These are phyloP conservation scores for Musca domestica DNA, from an alignment of 1,140 invertebrate genomes.

Conservation along the genomic window DNA sequence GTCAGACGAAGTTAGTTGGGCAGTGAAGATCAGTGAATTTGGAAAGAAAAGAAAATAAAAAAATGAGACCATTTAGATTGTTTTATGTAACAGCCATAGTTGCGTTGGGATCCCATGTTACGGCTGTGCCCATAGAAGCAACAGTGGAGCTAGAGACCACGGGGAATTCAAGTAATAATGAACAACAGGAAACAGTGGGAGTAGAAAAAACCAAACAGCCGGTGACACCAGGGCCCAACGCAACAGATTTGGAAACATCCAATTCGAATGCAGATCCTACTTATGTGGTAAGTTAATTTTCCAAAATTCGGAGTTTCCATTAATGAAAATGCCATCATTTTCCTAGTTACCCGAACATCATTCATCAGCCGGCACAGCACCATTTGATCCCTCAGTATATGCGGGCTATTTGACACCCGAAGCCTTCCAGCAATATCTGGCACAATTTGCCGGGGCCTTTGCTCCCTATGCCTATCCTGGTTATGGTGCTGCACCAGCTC, in stretches of 20 bases:
- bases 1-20: neutral
- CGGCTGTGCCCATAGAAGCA: neutral
- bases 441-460: slow-evolving; percentile 39
- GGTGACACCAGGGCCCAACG: neutral
- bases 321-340: too few relatives aligned
- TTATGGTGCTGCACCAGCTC: slow-evolving; percentile 27
- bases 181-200: neutral
- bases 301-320: too few relatives aligned
- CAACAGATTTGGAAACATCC: neutral
- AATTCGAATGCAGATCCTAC: neutral
- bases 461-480: slow-evolving; percentile 30
- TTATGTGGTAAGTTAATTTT: slow-evolving; percentile 6
- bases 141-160: too few relatives aligned
- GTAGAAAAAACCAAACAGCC: neutral
- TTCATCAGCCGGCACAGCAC: slow-evolving; percentile 36
- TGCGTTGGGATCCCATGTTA: slow-evolving; percentile 1
- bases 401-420: slow-evolving; percentile 42
- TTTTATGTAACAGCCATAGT: slow-evolving; percentile 11
- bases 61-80: slow-evolving; percentile 8
- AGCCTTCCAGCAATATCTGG: slow-evolving; percentile 49
- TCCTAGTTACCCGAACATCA: slow-evolving; percentile 8
- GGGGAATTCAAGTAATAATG: too few relatives aligned
- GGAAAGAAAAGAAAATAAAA: neutral
- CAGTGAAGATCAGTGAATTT: neutral
- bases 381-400: slow-evolving; percentile 43